Conservation (phyloP, 1,140 invertebrate species). For the Anoplophora glabripennis region DNA sequence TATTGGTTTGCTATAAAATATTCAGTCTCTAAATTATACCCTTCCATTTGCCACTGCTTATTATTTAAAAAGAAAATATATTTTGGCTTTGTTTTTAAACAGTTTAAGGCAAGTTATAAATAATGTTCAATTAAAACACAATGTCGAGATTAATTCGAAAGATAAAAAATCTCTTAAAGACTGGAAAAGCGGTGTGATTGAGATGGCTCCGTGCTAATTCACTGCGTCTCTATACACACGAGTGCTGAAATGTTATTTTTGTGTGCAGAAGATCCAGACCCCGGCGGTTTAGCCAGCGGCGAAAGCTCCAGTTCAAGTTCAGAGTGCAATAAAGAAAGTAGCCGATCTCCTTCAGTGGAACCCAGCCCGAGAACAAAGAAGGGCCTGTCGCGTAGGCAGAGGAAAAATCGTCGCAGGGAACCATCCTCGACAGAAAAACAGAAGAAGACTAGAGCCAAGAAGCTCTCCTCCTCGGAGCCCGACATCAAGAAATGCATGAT, state of each 20-base stretch:
- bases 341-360: conserved; percentile 14
- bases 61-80: neutral
- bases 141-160: neutral
- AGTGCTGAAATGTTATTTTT: conserved; percentile 31
- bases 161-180: neutral
- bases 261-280: conserved; percentile 49
- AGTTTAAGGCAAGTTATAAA: neutral
- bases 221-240: neutral
- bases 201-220: too few species aligned
- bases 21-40: neutral
- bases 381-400: conserved; percentile 34
- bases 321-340: conserved; percentile 46
- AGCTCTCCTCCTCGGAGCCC: conserved; percentile 8
- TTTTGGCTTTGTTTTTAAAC: neutral
- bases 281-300: conserved; percentile 33
- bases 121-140: neutral
- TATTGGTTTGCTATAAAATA: neutral
- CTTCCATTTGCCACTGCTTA: neutral
- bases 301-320: conserved; percentile 28
- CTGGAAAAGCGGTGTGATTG: neutral
- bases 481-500: conserved; percentile 1
- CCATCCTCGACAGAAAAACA: conserved; percentile 38
- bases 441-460: conserved; percentile 16
- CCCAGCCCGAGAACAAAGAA: conserved; percentile 30
- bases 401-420: conserved; percentile 36